phyloP scores from a whole-genome alignment of 2,888 invertebrate genomes.

The Deroplatys truncata region DNA sequence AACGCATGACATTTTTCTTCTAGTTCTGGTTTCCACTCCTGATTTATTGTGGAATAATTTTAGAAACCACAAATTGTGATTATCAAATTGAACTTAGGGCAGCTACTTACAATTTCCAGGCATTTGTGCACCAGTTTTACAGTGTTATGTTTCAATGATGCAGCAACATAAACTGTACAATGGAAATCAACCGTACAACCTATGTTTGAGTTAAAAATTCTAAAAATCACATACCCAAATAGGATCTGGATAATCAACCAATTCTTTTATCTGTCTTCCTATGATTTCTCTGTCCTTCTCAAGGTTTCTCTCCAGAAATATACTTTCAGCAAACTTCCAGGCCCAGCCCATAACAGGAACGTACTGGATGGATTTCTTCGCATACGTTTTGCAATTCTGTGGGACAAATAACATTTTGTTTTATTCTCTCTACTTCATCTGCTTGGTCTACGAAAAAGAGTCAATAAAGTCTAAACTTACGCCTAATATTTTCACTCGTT shows the following conservation, averaged over 20 bases:
- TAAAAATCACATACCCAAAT: constrained; percentile 65
- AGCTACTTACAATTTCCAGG: too few species aligned
- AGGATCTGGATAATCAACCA: constrained; percentile 85
- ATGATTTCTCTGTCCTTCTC: constrained; percentile 86
- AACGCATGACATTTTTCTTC: too few species aligned
- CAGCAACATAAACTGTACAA: too few species aligned
- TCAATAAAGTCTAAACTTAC: constrained; percentile 50
- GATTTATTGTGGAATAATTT: too few species aligned
- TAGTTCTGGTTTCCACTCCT: too few species aligned
- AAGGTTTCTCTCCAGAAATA: constrained; percentile 88
- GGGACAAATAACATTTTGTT: constrained; percentile 38
- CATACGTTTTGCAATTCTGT: constrained; percentile 91
- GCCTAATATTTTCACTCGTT: constrained; percentile 74
- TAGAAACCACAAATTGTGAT: too few species aligned
- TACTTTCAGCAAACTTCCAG: constrained; percentile 93
- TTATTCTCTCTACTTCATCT: background rate
- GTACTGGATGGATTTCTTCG: constrained; percentile 86
- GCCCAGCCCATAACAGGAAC: constrained; percentile 93
- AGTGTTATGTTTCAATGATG: too few species aligned
- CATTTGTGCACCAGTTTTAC: too few species aligned
- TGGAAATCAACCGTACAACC: too few species aligned
- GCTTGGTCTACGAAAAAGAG: background rate
- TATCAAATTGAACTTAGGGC: too few species aligned
- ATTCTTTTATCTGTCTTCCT: constrained; percentile 70
- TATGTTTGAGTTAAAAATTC: too few species aligned